Base-by-base conservation (phyloP, 2,888 invertebrate species). In the Phortica okadai region DNA sequence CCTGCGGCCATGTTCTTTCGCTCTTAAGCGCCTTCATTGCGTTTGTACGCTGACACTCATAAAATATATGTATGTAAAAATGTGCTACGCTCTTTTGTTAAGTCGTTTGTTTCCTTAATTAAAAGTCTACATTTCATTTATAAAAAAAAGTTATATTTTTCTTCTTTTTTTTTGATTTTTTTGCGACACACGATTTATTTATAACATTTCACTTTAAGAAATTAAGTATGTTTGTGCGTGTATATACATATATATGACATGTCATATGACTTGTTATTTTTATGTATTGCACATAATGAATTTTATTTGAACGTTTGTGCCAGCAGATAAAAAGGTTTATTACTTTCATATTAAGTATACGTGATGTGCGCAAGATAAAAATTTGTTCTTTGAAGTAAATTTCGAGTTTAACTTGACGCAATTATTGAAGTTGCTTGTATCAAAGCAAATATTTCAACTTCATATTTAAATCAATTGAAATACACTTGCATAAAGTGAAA, bases 51-150 rank as follows among this genome's bases (percentile, higher is more conserved):
- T 45, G 21, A n/a, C 66, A 3, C 16, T 69, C 45, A 16, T 14
- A 14, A 11, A 50, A 50, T 59, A 16, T 16, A 21, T 16, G 5
- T 59, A 6, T 11, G 50, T 50, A 50, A 14, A 50, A 50, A 8
- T 11, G 50, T 14, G 50, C 50, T 50, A 11, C 2, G 42, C 56
- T 72, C 41, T 54, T 72, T 72, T 72, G 70, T 72, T 72, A 72
- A 72, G 70, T 41, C 70, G 56, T 72, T 72, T 72, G 56, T 54
- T 72, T 72, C 56, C 70, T 72, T 72, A 72, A 72, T 72, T 72
- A 72, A 72, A 72, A 72, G 70, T 72, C 70, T 56, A 72, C 70
- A 72, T 45, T 72, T 33, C 21, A 72, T 69, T 69, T 72, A 33
- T 33, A 33, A 33, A 33, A 33, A 33, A 33, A 33, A 33, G 4